phyloP scores from a whole-genome alignment of 1,140 invertebrate genomes.

The Oreohelix idahoensis region DNA sequence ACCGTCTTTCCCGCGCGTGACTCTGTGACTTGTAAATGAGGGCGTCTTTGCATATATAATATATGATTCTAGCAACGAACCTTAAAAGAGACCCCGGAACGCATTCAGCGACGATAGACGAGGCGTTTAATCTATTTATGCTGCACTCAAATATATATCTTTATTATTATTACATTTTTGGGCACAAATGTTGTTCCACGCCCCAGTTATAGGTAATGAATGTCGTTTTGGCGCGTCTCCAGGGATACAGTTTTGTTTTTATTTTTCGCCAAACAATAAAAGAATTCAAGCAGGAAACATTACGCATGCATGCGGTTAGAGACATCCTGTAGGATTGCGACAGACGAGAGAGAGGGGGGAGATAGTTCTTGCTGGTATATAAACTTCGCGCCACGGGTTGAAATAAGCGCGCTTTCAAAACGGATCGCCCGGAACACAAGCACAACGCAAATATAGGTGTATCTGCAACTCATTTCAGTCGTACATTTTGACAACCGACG shows the following conservation, averaged over 20 bases:
- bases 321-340: not conserved
- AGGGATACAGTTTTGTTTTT: too few species aligned
- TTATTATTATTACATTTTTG: too few species aligned
- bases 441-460: too few species aligned
- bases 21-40: not conserved
- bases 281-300: not conserved
- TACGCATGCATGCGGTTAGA: not conserved
- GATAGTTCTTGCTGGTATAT: not conserved
- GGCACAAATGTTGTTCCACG: not conserved
- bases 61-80: too few species aligned
- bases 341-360: not conserved
- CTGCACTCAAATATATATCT: too few species aligned
- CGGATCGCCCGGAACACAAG: not conserved
- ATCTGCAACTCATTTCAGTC: too few species aligned
- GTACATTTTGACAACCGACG: too few species aligned
- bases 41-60: too few species aligned
- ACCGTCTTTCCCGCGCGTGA: not conserved
- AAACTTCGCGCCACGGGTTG: not conserved
- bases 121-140: too few species aligned
- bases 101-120: too few species aligned
- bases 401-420: not conserved
- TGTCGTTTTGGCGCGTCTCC: not conserved
- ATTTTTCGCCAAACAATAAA: too few species aligned
- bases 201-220: not conserved
- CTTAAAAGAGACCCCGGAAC: too few species aligned